Evolutionary conservation across 2,888 invertebrate species (phyloP).

Genomic region (Lasioglossum calceatum): DNA sequence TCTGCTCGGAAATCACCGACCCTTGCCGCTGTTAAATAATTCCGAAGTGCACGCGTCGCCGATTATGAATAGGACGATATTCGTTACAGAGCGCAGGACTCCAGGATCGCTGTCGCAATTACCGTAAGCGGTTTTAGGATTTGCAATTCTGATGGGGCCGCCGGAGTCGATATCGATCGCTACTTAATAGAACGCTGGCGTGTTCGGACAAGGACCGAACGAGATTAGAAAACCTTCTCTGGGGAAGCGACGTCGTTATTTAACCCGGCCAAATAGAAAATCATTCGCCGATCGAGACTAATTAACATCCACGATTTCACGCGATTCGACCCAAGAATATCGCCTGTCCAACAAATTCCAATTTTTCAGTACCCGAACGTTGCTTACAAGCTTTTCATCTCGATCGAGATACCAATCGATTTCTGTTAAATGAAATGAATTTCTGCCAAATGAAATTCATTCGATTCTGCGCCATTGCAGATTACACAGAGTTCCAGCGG

Average conservation of each 20-base stretch:
- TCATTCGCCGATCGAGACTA: background rate
- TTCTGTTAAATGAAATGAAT: background rate
- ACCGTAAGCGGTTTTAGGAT: slow-evolving; percentile 49
- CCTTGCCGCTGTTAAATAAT: background rate
- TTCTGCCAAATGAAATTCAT: too few species aligned
- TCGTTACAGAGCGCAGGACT: slow-evolving; percentile 6
- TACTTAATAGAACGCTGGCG: slow-evolving; percentile 45
- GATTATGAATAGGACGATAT: slow-evolving; percentile 36
- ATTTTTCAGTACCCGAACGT: background rate
- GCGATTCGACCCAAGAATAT: background rate
- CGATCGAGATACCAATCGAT: background rate
- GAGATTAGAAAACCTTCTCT: slow-evolving; percentile 36
- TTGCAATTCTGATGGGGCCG: slow-evolving; percentile 46
- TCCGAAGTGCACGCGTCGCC: background rate
- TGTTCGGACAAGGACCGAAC: slow-evolving; percentile 17
- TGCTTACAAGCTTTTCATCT: too few species aligned
- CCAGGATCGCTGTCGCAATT: slow-evolving; percentile 42
- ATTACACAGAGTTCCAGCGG: too few species aligned
- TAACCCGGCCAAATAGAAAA: background rate
- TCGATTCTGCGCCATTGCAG: too few species aligned
- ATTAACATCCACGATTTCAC: slow-evolving; percentile 4
- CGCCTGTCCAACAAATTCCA: background rate
- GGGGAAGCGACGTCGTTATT: background rate
- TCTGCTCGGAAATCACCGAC: background rate
- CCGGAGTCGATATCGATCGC: slow-evolving; percentile 43